Base-by-base conservation (phyloP, 2,113 vertebrate species). In the Pelodiscus sinensis region DNA sequence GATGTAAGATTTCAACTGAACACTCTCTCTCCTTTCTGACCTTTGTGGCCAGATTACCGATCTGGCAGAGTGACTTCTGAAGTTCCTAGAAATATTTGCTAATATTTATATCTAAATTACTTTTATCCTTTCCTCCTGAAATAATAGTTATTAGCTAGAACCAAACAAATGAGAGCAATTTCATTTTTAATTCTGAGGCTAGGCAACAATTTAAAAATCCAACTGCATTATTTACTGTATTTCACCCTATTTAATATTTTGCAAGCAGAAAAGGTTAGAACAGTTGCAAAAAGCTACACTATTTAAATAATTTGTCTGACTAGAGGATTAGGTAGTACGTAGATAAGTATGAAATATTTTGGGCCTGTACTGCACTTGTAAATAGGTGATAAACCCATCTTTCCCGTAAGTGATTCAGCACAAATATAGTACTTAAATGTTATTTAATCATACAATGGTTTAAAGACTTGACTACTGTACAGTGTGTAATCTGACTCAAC, bases 371-470 rank as follows among this genome's bases (percentile, higher is more conserved):
- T 80, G 21, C 19, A 18, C 16, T 54, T 54, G 44, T 56, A 80
- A 80, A 80, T 54, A 80, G 21, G 9, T 80, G 52, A 80, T 82
- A 2, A 6, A 71, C 25, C 84, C 57, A 35, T 83, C 90, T 79
- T 78, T 90, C 87, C 87, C 89, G 21, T 1, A 54, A 68, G 60
- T 93, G 92, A 84, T 89, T 92, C 92, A 88, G 89, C 85, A 88
- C 83, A 84, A 80, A 90, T 9, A 38, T 82, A 89, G 71, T 80
- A 95, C 79, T 87, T 65, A 82, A 44, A 86, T 85, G 54, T 31
- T 82, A 54, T 84, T 95, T 51, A 92, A 83, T 81, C 85, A 81
- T 44, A 78, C 44, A 73, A 75, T 38, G 84, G 73, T 52, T 84
- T 87, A 68, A 79, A 93, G 82, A 88, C 92, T 84, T 77, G 56